Base-by-base conservation (phyloP, 2,888 invertebrate species). In the Plutella xylostella region DNA sequence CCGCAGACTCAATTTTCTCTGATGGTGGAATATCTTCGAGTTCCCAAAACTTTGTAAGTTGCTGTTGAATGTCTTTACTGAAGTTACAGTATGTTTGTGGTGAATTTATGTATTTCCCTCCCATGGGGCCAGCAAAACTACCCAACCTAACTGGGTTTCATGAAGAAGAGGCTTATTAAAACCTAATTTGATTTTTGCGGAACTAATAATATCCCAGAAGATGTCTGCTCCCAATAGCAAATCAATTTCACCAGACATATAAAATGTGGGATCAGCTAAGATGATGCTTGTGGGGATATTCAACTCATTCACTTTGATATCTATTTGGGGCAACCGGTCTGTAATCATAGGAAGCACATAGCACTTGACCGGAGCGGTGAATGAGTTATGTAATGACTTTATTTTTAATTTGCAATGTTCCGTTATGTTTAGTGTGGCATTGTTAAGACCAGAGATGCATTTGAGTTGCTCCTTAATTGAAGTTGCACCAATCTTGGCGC, bases 201-300 rank as follows among this genome's bases (percentile, higher is more conserved):
- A 18, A 11, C 35, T 18, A 4, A 35, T 7, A 17, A 35, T 35
- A 12, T 35, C 35, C 35, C 35, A 35, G 9, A 35, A 35, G 5
- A 35, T 35, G 18, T 35, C 35, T 7, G 35, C 35, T 9, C 35
- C 18, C 11, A 35, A 18, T 35, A 17, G 18, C n/a, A 43, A 21
- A 21, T 38, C 44, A 30, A 44, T 30, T 15, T 28, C 30, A 20
- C 38, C 33, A 28, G 44, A 38, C 28, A 25, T 25, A 18, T 21
- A 37, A 30, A 37, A 43, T 20, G 25, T 38, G 6, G 40, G 34
- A 20, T 45, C 45, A n/a, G 45, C 45, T 31, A 45, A 22, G 20
- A 11, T 9, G 4, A 45, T 33, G 17, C 31, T 31, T 15, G 30
- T 39, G n/a, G 45, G 45, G 11, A 45, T 15, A 31, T 45, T 39